Evolutionary conservation across 2,113 vertebrate genomes (phyloP).

Genomic region (Bujurquina vittata): DNA sequence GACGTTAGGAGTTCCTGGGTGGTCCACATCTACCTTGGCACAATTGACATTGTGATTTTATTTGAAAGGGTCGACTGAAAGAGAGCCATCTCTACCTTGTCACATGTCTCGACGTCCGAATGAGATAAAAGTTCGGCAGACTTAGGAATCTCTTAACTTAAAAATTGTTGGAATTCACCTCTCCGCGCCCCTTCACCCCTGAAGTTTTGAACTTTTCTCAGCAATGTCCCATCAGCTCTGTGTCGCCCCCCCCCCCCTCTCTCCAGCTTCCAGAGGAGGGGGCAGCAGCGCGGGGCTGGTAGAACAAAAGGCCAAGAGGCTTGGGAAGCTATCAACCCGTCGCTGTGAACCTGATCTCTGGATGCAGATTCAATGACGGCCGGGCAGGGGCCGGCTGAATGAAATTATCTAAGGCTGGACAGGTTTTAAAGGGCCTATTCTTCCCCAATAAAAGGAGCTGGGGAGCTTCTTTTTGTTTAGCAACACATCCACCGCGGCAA

Average conservation of each 20-base stretch:
- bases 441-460: conserved; percentile 86
- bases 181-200: conserved; percentile 48
- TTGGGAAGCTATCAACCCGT: conserved; percentile 97
- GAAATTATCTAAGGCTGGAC: conserved; percentile 99
- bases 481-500: conserved; percentile 75
- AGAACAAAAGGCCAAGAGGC: conserved; percentile 94
- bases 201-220: conserved; percentile 90
- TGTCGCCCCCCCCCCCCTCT: conserved; percentile 78
- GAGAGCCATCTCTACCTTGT: background rate
- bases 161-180: conserved; percentile 29
- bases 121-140: background rate
- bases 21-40: conserved; percentile 96
- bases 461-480: conserved; percentile 88
- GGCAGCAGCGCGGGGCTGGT: conserved; percentile 73
- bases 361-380: conserved; percentile 93
- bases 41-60: conserved; percentile 85
- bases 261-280: conserved; percentile 75
- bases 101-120: conserved; percentile 1
- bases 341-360: conserved; percentile 96
- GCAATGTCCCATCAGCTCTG: conserved; percentile 89
- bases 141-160: conserved; percentile 3
- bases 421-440: conserved; percentile 97
- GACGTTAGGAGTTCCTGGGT: conserved; percentile 94
- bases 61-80: background rate
- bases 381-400: conserved; percentile 94